Conservation (phyloP, 2,113 vertebrate genomes). For the Anguilla japonica region DNA sequence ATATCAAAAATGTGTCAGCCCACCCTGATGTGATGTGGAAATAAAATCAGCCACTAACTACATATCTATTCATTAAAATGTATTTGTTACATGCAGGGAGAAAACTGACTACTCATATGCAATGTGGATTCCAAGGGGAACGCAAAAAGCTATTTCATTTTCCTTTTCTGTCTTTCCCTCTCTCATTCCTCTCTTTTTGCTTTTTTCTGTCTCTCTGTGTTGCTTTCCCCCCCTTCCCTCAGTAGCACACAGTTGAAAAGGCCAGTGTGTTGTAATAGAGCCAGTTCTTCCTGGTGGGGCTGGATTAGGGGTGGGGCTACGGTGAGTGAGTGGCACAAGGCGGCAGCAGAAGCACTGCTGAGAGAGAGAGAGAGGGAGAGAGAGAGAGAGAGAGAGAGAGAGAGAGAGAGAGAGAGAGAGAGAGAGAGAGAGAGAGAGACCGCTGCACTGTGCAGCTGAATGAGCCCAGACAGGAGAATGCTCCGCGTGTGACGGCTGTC, state of each 20-base stretch:
- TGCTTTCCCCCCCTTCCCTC: not conserved
- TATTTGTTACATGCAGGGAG: not conserved
- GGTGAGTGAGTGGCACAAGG: slow-evolving; percentile 62
- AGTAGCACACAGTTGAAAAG: slow-evolving; percentile 31
- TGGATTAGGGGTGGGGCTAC: slow-evolving; percentile 61
- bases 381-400: slow-evolving; percentile 22
- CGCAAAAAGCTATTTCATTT: not conserved
- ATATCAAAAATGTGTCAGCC: not conserved
- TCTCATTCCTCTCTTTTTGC: not conserved
- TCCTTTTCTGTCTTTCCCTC: not conserved
- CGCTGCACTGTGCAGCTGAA: slow-evolving; percentile 49
- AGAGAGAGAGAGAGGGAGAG: slow-evolving; percentile 38
- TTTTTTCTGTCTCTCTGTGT: slow-evolving; percentile 11
- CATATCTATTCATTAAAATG: not conserved
- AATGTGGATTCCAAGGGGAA: not conserved
- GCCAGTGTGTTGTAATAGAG: slow-evolving; percentile 47
- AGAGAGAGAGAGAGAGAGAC: slow-evolving; percentile 13
- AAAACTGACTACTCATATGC: not conserved
- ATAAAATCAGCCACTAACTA: not conserved
- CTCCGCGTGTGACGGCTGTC: slow-evolving; percentile 53
- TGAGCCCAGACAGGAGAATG: slow-evolving; percentile 52
- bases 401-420: slow-evolving; percentile 25
- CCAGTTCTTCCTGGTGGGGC: slow-evolving; percentile 65
- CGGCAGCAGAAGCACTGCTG: slow-evolving; percentile 62
- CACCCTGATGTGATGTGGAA: not conserved